These are phyloP conservation scores for Scyliorhinus canicula DNA, from an alignment of 2,797 vertebrate genomes.

Conservation along the genomic window DNA sequence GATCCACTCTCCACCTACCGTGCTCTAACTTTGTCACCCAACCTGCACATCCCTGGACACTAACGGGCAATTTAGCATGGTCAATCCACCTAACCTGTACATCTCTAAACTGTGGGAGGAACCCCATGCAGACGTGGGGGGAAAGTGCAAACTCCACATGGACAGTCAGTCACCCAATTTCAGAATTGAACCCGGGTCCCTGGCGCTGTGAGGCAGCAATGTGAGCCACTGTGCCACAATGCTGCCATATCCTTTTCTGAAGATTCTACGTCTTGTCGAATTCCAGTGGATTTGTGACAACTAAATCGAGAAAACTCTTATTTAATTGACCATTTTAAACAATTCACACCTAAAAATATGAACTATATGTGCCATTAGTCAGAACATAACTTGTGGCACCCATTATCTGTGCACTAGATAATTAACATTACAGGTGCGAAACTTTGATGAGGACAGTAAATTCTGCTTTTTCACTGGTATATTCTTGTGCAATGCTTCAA, in stretches of 20 bases:
- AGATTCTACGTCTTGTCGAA: not conserved
- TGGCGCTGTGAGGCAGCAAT: too few relatives aligned
- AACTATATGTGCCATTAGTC: not conserved
- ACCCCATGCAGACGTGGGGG: too few relatives aligned
- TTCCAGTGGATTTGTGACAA: not conserved
- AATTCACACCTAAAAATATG: not conserved
- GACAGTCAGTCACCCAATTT: too few relatives aligned
- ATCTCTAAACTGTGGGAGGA: too few relatives aligned
- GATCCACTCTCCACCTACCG: too few relatives aligned
- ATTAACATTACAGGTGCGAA: not conserved
- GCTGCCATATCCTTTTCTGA: not conserved
- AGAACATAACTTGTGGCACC: not conserved
- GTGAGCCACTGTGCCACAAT: too few relatives aligned
- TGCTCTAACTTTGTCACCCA: too few relatives aligned
- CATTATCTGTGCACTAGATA: not conserved
- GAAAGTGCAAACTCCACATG: too few relatives aligned
- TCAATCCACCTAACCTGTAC: too few relatives aligned
- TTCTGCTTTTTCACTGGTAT: not conserved
- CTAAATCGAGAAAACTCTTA: not conserved
- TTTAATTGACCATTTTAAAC: not conserved
- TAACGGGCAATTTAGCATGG: too few relatives aligned
- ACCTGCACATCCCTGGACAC: too few relatives aligned
- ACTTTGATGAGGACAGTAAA: not conserved
- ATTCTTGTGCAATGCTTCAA: conserved; percentile 1
- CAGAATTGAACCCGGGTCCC: too few relatives aligned